A percentile compares a stretch with the other conserved stretches of the same genome.
phyloP scores from a whole-genome alignment of 2,888 invertebrate genomes.

The Lasioglossum villosulum region DNA sequence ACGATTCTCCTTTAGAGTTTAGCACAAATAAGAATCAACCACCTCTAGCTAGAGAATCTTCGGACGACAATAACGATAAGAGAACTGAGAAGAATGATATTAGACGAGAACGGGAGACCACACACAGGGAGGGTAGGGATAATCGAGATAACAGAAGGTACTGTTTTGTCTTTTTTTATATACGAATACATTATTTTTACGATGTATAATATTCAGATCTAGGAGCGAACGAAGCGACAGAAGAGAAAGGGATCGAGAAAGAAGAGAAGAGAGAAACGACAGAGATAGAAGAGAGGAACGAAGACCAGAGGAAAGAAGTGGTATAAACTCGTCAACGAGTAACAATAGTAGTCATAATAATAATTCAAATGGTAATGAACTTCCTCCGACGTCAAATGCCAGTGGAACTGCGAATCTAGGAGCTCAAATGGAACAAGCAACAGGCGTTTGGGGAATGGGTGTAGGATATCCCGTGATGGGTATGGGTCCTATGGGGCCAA shows the following conservation, averaged over 20 bases:
- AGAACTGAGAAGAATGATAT: conserved; percentile 81
- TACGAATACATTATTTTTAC: neutral
- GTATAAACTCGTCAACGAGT: conserved; percentile 70
- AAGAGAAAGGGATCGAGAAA: conserved; percentile 84
- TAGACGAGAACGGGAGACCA: conserved; percentile 83
- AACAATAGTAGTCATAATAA: conserved; percentile 83
- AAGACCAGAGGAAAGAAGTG: conserved; percentile 81
- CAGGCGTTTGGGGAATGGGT: conserved; percentile 82
- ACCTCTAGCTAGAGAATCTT: conserved; percentile 85
- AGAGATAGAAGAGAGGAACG: conserved; percentile 80
- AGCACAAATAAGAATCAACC: conserved; percentile 87
- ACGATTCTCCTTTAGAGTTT: conserved; percentile 88
- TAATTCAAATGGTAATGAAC: conserved; percentile 79
- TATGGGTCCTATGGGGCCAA: conserved; percentile 86
- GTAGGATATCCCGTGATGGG: conserved; percentile 86
- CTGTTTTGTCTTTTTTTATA: neutral
- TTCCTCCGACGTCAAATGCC: conserved; percentile 72
- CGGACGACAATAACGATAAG: conserved; percentile 78
- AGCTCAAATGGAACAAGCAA: conserved; percentile 78
- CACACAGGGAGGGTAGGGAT: conserved; percentile 84
- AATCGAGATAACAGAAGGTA: conserved; percentile 83
- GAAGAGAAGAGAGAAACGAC: conserved; percentile 78
- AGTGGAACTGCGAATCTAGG: conserved; percentile 79
- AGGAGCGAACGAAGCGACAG: conserved; percentile 82
- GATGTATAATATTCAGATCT: conserved; percentile 65